These are phyloP conservation scores for Siniperca obscura DNA, from an alignment of 2,797 vertebrate species.

Conservation along the genomic window DNA sequence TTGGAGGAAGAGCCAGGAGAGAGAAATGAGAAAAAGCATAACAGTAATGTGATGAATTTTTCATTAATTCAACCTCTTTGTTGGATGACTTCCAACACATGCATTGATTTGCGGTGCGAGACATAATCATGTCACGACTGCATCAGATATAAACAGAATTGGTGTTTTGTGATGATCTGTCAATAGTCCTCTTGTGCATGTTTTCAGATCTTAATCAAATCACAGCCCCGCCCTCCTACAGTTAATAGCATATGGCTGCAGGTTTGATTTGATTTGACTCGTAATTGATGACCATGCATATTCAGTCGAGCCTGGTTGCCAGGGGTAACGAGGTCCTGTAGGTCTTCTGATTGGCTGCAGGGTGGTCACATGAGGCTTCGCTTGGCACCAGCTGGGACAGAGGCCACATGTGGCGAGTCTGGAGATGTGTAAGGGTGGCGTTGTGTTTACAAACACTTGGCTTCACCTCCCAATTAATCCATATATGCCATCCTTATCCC, in stretches of 20 bases:
- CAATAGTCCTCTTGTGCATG: conserved; percentile 38
- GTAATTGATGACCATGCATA: conserved; percentile 64
- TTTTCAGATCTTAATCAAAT: conserved; percentile 67
- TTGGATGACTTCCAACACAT: conserved; percentile 49
- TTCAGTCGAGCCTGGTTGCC: conserved; percentile 52
- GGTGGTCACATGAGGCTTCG: conserved; percentile 37
- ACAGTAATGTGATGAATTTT: conserved; percentile 44
- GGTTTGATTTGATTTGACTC: conserved; percentile 56
- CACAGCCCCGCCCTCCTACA: conserved; percentile 37
- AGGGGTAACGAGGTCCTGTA: conserved; percentile 34
- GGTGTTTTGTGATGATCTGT: conserved; percentile 52
- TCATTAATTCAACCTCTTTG: conserved; percentile 47
- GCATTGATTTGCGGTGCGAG: conserved; percentile 55
- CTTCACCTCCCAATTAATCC: conserved; percentile 51
- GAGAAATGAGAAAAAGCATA: conserved; percentile 23
- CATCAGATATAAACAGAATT: conserved; percentile 46
- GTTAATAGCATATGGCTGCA: conserved; percentile 59
- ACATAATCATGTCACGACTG: conserved; percentile 42
- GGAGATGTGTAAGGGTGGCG: conserved; percentile 35
- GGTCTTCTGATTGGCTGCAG: conserved; percentile 52
- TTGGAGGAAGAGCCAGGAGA: conserved; percentile 20
- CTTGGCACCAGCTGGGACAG: conserved; percentile 54
- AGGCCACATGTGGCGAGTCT: conserved; percentile 58
- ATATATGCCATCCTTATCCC: conserved; percentile 22
- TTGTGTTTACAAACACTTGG: conserved; percentile 72